phyloP scores from a whole-genome alignment of 37 sponge, comb jelly and placozoan genomes.

The Diacarnus erythraeanus region DNA sequence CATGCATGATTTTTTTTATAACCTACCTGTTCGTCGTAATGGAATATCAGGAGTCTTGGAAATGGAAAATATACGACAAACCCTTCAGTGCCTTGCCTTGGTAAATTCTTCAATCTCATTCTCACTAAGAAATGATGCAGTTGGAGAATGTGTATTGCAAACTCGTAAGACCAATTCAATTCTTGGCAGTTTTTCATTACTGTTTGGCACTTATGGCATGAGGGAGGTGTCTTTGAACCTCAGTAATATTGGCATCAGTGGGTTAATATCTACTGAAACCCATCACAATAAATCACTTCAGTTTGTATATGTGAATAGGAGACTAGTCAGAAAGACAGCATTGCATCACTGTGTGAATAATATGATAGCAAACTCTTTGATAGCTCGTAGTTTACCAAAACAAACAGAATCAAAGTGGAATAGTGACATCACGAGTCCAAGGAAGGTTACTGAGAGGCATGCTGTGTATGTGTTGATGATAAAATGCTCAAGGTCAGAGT shows the following conservation, averaged over 20 bases:
- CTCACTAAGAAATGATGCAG: conserved; percentile 41
- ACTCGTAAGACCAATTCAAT: conserved; percentile 28
- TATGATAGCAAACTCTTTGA: conserved; percentile 40
- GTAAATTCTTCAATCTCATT: conserved; percentile 60
- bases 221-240: background rate
- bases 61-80: conserved; percentile 26
- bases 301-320: conserved; percentile 67
- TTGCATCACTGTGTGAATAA: conserved; percentile 43
- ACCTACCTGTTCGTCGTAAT: conserved; percentile 66
- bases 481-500: conserved; percentile 42
- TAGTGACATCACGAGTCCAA: conserved; percentile 2
- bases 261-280: conserved; percentile 40
- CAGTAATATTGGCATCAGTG: conserved; percentile 24
- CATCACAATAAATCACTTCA: conserved; percentile 55
- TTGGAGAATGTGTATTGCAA: conserved; percentile 43
- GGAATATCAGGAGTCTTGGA: conserved; percentile 17
- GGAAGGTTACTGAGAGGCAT: conserved; percentile 4
- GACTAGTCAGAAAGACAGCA: conserved; percentile 46
- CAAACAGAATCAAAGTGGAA: background rate
- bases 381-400: conserved; percentile 17
- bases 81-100: conserved; percentile 35
- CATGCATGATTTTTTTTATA: conserved; percentile 65
- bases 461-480: conserved; percentile 43
- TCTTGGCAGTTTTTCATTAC: conserved; percentile 20
- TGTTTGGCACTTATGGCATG: conserved; percentile 32